Evolutionary conservation across 92 coral and sea anemone species (phyloP).

Genomic region (Pocillopora meandrina): DNA sequence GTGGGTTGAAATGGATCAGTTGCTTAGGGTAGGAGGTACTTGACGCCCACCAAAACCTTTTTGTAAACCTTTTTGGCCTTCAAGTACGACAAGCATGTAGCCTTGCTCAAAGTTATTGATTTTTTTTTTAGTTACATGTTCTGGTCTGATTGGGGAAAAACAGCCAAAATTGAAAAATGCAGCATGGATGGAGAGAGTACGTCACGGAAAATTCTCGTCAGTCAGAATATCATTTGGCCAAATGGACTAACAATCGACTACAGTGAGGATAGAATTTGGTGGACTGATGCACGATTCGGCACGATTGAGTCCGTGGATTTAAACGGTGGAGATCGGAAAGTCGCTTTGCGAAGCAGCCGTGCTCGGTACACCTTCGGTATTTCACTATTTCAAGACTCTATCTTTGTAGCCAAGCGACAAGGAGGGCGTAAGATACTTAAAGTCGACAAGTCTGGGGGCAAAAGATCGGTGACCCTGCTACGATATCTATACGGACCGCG

Average conservation of each 20-base stretch:
- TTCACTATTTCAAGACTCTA: constrained; percentile 74
- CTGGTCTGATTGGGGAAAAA: constrained; percentile 81
- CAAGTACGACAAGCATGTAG: not conserved
- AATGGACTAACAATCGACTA: constrained; percentile 87
- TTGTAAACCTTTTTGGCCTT: no score
- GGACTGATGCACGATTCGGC: constrained; percentile 85
- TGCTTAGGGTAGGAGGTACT: not conserved
- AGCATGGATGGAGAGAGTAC: constrained; percentile 79
- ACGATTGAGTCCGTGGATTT: constrained; percentile 75
- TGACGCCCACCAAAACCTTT: no score
- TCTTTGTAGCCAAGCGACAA: constrained; percentile 75
- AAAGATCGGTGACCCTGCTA: constrained; percentile 30
- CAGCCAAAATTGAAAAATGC: constrained; percentile 86
- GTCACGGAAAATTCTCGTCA: constrained; percentile 57
- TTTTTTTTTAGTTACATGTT: constrained; percentile 69
- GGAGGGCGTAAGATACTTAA: constrained; percentile 45
- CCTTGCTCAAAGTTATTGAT: not conserved
- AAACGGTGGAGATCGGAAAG: constrained; percentile 70
- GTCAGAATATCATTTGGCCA: constrained; percentile 72
- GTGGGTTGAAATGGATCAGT: not conserved
- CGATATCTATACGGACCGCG: constrained; percentile 60
- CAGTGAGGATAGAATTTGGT: constrained; percentile 63
- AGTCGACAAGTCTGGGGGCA: constrained; percentile 83
- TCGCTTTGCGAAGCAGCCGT: constrained; percentile 43
- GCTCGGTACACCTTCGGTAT: constrained; percentile 67